Evolutionary conservation across 2,113 vertebrate species (phyloP).

Genomic region (Lampris megalopsis): DNA sequence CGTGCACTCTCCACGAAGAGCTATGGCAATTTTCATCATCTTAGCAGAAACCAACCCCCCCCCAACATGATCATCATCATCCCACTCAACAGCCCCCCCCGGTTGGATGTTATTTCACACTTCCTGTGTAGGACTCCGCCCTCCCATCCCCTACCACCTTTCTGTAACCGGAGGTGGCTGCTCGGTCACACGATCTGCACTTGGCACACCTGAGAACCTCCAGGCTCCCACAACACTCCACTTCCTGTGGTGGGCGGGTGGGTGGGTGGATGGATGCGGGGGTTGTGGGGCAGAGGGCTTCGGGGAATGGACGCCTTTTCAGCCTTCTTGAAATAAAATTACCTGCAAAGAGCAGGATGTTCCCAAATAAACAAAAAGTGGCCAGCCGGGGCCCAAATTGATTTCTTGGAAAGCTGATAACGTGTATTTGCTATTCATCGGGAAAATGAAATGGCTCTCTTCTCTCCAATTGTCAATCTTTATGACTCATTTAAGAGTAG

Average conservation of each 20-base stretch:
- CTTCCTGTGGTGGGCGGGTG: constrained; percentile 2
- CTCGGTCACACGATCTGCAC: constrained; percentile 36
- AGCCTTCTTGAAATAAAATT: background rate
- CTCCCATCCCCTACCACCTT: background rate
- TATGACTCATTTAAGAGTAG: constrained; percentile 46
- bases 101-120: constrained; percentile 73
- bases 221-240: background rate
- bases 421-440: constrained; percentile 20
- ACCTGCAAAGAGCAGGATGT: background rate
- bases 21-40: constrained; percentile 66
- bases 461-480: constrained; percentile 44
- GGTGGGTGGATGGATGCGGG: background rate
- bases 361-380: background rate
- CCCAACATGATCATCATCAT: constrained; percentile 13
- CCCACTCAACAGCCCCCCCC: constrained; percentile 33
- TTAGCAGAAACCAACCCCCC: background rate
- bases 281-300: background rate
- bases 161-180: constrained; percentile 43
- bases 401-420: constrained; percentile 47
- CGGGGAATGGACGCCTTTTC: no score
- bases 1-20: constrained; percentile 60
- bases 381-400: background rate
- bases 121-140: constrained; percentile 30
- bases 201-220: constrained; percentile 47
- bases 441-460: constrained; percentile 45